Conservation (phyloP, 2,797 vertebrate genomes). For the Mus caroli region DNA sequence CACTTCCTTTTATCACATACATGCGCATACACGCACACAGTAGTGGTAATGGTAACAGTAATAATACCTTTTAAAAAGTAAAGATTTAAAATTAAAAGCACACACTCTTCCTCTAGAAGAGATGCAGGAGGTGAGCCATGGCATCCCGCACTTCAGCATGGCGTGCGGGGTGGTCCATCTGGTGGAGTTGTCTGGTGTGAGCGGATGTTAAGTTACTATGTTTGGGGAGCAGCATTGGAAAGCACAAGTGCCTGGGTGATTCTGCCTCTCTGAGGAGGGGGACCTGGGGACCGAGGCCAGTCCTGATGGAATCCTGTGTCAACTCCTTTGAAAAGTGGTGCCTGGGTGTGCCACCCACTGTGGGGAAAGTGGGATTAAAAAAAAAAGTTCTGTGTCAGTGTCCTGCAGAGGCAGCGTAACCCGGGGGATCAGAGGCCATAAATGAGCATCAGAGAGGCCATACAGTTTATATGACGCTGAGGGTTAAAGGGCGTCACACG, state of each 20-base stretch:
- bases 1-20: too few relatives aligned
- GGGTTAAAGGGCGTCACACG: neutral
- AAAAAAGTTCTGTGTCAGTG: neutral
- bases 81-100: neutral
- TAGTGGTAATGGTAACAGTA: too few relatives aligned
- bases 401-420: too few relatives aligned
- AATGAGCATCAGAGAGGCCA: neutral
- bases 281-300: neutral
- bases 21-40: neutral
- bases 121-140: neutral
- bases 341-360: neutral
- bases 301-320: neutral
- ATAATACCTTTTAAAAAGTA: neutral
- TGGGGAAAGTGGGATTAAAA: neutral
- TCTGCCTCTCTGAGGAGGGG: constrained; percentile 28
- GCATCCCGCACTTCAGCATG: neutral
- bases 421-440: neutral
- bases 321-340: neutral
- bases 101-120: neutral
- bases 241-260: constrained; percentile 8
- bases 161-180: neutral
- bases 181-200: neutral
- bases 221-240: neutral
- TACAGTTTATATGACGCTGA: too few relatives aligned
- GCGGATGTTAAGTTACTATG: neutral